Conservation (phyloP, 2,797 vertebrate genomes). For the Masticophis lateralis region DNA sequence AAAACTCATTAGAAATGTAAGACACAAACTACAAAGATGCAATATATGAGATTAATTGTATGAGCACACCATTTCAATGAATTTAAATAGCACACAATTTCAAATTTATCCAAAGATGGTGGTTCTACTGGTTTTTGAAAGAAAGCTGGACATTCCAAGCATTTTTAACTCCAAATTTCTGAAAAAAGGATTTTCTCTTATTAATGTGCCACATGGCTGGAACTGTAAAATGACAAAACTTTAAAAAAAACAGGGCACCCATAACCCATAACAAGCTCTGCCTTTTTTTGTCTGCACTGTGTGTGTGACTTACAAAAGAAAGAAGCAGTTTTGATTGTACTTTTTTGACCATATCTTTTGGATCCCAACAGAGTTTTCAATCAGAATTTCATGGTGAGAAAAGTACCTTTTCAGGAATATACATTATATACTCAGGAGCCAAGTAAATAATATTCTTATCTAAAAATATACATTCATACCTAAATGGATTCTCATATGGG, state of each 20-base stretch:
- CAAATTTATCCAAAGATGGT: neutral
- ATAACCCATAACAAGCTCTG: neutral
- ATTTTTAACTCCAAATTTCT: neutral
- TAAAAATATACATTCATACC: neutral
- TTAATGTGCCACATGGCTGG: neutral
- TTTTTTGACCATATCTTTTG: neutral
- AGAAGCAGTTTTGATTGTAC: neutral
- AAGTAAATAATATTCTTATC: neutral
- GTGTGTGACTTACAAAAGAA: neutral
- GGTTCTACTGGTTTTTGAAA: neutral
- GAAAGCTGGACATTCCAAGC: neutral
- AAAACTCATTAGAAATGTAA: neutral
- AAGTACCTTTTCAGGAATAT: neutral
- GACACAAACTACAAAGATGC: neutral
- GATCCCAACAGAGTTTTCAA: neutral
- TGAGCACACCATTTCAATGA: neutral
- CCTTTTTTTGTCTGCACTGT: neutral
- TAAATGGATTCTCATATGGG: neutral
- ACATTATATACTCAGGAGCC: neutral
- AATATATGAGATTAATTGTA: neutral
- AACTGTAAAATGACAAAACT: neutral
- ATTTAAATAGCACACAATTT: neutral
- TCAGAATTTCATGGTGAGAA: neutral
- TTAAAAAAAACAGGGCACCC: neutral
- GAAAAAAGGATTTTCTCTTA: neutral